Conservation (phyloP, 2,888 invertebrate genomes). For the Zygogramma bicolorata region DNA sequence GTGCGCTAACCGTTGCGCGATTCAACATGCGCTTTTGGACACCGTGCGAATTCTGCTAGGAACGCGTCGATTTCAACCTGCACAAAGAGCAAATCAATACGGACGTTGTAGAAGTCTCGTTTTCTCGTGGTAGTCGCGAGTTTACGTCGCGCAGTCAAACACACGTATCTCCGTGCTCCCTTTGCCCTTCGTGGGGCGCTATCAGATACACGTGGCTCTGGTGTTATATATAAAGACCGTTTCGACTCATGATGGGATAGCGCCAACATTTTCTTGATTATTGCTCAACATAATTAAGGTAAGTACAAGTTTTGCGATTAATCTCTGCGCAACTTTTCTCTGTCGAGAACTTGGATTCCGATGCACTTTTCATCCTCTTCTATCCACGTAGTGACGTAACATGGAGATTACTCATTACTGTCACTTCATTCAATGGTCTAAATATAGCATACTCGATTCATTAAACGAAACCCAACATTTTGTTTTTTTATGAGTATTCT, state of each 20-base stretch:
- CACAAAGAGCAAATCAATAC: constrained; percentile 4
- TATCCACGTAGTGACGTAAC: background rate
- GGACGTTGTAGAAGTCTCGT: constrained; percentile 5
- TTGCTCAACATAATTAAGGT: background rate
- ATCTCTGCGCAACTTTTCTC: background rate
- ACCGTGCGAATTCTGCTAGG: background rate
- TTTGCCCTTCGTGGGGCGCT: constrained; percentile 1
- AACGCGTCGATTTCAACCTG: constrained; percentile 3
- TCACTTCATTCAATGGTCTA: constrained; percentile 5
- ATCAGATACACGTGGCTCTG: background rate
- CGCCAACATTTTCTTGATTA: background rate
- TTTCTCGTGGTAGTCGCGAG: constrained; percentile 1
- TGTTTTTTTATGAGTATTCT: background rate
- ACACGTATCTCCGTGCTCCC: background rate
- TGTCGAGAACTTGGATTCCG: background rate
- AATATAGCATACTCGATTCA: background rate
- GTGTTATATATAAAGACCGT: constrained; percentile 1
- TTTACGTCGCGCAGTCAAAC: background rate
- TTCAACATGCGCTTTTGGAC: background rate
- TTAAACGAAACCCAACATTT: background rate
- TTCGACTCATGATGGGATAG: constrained; percentile 1
- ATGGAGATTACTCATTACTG: constrained; percentile 1
- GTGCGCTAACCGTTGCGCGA: background rate
- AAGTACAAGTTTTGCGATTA: background rate
- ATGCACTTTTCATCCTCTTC: background rate